phyloP scores from a whole-genome alignment of 2,888 invertebrate genomes.

The Eupeodes luniger region DNA sequence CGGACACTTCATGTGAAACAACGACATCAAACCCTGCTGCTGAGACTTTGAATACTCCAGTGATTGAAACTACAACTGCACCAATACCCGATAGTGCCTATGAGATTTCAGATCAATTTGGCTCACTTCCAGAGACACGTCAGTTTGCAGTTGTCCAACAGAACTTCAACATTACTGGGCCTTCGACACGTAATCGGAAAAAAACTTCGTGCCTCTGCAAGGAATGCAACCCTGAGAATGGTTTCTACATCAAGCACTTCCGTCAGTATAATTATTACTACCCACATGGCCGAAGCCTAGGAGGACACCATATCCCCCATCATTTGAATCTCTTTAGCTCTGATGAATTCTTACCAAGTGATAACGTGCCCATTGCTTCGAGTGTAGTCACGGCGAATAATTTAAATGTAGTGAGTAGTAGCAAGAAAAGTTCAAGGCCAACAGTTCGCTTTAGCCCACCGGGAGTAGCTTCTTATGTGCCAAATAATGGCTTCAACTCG shows the following conservation, averaged over 20 bases:
- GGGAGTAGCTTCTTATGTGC: background rate
- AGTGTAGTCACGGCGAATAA: background rate
- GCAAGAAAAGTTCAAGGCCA: background rate
- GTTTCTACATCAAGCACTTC: conserved; percentile 38
- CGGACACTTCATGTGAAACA: background rate
- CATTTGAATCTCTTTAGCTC: too few species aligned
- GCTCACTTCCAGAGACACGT: background rate
- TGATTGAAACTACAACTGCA: background rate
- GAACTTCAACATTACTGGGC: conserved; percentile 39
- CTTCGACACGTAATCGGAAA: background rate
- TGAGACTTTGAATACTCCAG: background rate
- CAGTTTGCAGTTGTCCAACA: background rate
- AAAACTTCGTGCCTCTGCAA: background rate
- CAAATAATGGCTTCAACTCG: conserved; percentile 6
- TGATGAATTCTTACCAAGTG: background rate
- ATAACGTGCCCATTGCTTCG: background rate
- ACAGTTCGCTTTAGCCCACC: background rate
- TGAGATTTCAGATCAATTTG: background rate
- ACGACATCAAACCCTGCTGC: background rate
- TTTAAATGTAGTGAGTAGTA: background rate
- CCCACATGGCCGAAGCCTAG: conserved; percentile 9
- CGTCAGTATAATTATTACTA: conserved; percentile 63
- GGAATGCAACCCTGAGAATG: background rate
- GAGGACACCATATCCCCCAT: background rate
- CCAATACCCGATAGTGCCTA: too few species aligned